Evolutionary conservation across 2,888 invertebrate species (phyloP), one percentile per base, ranked within the genome.

Genomic region (Nematopogon swammerdamellus): DNA sequence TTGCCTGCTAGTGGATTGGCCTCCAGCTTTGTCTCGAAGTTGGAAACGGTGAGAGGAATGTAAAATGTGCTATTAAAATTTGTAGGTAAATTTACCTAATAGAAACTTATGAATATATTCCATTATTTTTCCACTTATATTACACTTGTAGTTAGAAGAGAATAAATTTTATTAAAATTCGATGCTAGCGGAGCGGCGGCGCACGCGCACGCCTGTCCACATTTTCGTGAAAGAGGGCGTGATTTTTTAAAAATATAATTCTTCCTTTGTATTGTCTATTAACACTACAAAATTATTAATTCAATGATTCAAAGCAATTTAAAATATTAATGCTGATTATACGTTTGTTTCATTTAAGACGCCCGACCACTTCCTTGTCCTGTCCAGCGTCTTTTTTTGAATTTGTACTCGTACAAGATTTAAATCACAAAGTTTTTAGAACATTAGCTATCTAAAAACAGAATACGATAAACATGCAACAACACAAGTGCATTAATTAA

Each of bases 311-410:
- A 67, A 76, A 75, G 74, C 79, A 79, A 79, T 77, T 77, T 73
- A 74, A 74, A 77, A 77, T 79, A 79, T 74, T 77, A 77, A 75
- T 72, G 77, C 77, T 79, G 77, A 79, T 72, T 76, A 76, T 65
- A 68, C 56, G 48, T 54, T 55, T 65, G 70, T 72, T 75, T 70
- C 61, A 70, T 71, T 63, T 49, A 60, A n/a, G n/a, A n/a, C n/a
- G n/a, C 45, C 36, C 45, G 45, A 20, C 49, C 46, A 45, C 10
- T 48, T 42, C 46, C 8, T 25, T 8, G 25, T 8, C 25, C 25
- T 6, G 8, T 25, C 4, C 25, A 25, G n/a, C 25, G 25, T 25
- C 25, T 25, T n/a, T n/a, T n/a, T n/a, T n/a, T n/a, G n/a, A n/a
- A n/a, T n/a, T n/a, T n/a, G n/a, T n/a, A n/a, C n/a, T n/a, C n/a